Conservation (phyloP, 2,888 invertebrate genomes). For the Myathropa florea region DNA sequence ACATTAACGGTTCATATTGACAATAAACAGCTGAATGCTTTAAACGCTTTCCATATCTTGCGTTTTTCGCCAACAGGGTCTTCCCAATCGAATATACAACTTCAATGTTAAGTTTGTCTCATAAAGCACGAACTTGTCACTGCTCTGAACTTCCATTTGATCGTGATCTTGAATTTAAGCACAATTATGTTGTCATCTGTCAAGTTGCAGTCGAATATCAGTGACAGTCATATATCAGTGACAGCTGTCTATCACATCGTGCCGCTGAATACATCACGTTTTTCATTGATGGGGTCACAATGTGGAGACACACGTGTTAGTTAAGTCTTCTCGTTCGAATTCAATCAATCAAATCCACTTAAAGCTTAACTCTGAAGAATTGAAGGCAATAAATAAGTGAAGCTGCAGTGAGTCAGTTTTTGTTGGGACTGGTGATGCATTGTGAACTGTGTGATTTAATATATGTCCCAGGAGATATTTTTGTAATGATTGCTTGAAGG, state of each 20-base stretch:
- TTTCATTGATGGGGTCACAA: neutral
- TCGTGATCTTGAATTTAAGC: neutral
- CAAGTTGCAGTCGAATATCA: neutral
- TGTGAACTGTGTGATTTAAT: too few species aligned
- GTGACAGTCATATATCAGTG: neutral
- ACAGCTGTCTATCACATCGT: neutral
- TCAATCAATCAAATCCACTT: slow-evolving; percentile 33
- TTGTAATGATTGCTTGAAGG: too few species aligned
- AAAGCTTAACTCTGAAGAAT: neutral
- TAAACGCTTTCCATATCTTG: too few species aligned
- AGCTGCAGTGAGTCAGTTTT: neutral
- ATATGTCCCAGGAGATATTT: too few species aligned
- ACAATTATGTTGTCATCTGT: neutral
- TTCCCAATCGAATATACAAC: neutral
- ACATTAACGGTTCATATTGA: too few species aligned
- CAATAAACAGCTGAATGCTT: too few species aligned
- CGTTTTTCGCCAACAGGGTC: neutral
- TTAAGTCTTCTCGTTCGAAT: neutral
- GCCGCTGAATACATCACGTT: neutral
- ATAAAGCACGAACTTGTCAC: neutral
- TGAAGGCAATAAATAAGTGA: neutral
- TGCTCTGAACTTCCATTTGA: neutral
- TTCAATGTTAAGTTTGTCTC: neutral
- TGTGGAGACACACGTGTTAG: neutral
- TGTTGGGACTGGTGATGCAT: too few species aligned